Evolutionary conservation across 2,113 vertebrate species (phyloP), one percentile per base, ranked within the genome.

Genomic region (Tonatia bakeri): DNA sequence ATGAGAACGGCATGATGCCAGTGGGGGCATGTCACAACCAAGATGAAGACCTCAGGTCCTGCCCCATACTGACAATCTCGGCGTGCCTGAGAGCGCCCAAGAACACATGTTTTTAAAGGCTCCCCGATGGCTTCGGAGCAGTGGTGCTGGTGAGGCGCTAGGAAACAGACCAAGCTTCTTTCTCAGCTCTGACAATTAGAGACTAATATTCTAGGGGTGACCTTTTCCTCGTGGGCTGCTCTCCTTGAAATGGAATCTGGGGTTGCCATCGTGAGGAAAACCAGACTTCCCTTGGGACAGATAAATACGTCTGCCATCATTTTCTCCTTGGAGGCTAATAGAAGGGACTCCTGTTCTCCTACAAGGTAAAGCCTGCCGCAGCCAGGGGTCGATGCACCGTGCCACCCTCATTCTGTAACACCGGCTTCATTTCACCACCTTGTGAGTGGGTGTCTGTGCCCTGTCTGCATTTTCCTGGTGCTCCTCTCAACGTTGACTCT

Each of bases 231-330:
- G n/a, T 22, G 83, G 70, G 24, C 9, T 80, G 43, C 38, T 92
- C 3, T 75, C 16, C 50, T 45, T 61, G 72, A 95, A 93, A 79
- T 52, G 33, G 64, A 91, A 94, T 87, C 54, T 89, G 59, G 45
- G 4, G 47, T 45, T 77, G 52, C 79, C 47, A n/a, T 83, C 22
- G 20, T 93, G 91, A 85, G 81, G 76, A 72, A 94, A 96, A 67
- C 56, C 52, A 94, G 93, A 96, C 65, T 73, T 87, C 40, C 45
- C 56, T 92, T 33, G 50, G 91, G 85, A 82, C 33, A 65, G 92
- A 70, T 45, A 12, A 70, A 33, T 36, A 73, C 26, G 82, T 88
- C 59, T 82, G 72, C 52, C 54, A 31, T 85, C 76, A 67, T 61
- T 85, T 76, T 94, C 76, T 76, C 59, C 50, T 40, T 2, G 3